Evolutionary conservation across 2,888 invertebrate species (phyloP).

Genomic region (Plutella xylostella): DNA sequence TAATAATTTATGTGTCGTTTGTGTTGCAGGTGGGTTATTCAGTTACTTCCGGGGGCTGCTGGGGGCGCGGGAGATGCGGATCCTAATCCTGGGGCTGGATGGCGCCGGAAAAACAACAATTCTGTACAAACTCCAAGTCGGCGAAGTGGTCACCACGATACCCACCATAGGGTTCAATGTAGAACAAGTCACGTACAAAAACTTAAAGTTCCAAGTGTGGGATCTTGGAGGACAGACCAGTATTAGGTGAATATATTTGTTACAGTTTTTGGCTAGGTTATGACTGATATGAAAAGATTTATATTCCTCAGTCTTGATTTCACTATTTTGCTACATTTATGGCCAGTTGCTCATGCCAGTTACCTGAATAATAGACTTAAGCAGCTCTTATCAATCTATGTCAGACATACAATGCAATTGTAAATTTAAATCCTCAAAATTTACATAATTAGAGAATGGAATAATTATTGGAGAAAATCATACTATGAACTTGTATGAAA

Average conservation of each 20-base stretch:
- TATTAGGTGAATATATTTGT: conserved; percentile 88
- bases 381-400: no score
- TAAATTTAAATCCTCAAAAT: no score
- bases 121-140: conserved; percentile 96
- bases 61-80: conserved; percentile 97
- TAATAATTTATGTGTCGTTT: neutral
- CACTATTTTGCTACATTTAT: no score
- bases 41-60: conserved; percentile 96
- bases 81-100: conserved; percentile 96
- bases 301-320: no score
- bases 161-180: conserved; percentile 99
- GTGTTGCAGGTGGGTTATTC: conserved; percentile 87
- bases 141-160: conserved; percentile 98
- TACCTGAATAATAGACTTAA: no score
- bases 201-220: conserved; percentile 99
- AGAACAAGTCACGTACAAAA: conserved; percentile 98
- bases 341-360: no score
- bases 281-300: no score
- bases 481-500: no score
- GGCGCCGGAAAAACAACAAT: conserved; percentile 99
- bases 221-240: conserved; percentile 99
- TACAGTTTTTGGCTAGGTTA: no score
- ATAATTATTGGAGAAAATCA: no score
- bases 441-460: no score
- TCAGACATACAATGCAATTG: no score